A percentile compares a stretch with the other conserved stretches of the same genome.
These are phyloP conservation scores for Percopsis transmontana DNA, from an alignment of 2,113 vertebrate species.

Conservation along the genomic window DNA sequence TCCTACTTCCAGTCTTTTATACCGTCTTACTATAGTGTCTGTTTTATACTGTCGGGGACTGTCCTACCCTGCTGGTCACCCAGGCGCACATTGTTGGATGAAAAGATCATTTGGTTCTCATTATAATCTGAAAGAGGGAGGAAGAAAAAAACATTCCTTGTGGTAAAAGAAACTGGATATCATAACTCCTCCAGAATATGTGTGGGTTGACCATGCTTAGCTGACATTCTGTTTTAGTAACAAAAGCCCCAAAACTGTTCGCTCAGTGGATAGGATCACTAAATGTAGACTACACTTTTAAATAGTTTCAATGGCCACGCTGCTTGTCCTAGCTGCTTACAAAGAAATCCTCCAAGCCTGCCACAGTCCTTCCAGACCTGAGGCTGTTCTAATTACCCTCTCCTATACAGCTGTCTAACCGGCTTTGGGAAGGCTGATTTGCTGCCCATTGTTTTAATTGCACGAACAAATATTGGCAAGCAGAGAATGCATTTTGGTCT, in stretches of 20 bases:
- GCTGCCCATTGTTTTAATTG: slow-evolving; percentile 46
- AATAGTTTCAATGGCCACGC: slow-evolving; percentile 26
- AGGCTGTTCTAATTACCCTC: slow-evolving; percentile 58
- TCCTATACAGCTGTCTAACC: slow-evolving; percentile 57
- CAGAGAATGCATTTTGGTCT: slow-evolving; percentile 28
- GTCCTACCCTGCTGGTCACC: slow-evolving; percentile 52
- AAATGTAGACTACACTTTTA: slow-evolving; percentile 21
- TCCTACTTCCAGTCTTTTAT: slow-evolving; percentile 34
- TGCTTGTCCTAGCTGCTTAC: slow-evolving; percentile 44
- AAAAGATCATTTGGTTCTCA: slow-evolving; percentile 33
- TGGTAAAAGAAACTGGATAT: background rate
- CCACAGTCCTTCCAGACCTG: slow-evolving; percentile 37
- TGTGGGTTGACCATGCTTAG: slow-evolving; percentile 12
- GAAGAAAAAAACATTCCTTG: background rate
- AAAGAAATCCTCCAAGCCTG: slow-evolving; percentile 36
- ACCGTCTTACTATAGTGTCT: no score
- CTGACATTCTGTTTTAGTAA: slow-evolving; percentile 22
- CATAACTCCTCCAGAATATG: slow-evolving; percentile 1
- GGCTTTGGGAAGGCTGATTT: slow-evolving; percentile 42
- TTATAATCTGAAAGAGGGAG: slow-evolving; percentile 17
- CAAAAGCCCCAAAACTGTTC: slow-evolving; percentile 23
- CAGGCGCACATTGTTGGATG: slow-evolving; percentile 33
- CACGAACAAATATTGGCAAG: slow-evolving; percentile 31
- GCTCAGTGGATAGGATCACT: slow-evolving; percentile 26
- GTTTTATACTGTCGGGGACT: no score